A percentile compares a stretch with the other conserved stretches of the same genome.
Conservation (phyloP, 1,140 invertebrate species). For the Harpegnathos saltator region DNA sequence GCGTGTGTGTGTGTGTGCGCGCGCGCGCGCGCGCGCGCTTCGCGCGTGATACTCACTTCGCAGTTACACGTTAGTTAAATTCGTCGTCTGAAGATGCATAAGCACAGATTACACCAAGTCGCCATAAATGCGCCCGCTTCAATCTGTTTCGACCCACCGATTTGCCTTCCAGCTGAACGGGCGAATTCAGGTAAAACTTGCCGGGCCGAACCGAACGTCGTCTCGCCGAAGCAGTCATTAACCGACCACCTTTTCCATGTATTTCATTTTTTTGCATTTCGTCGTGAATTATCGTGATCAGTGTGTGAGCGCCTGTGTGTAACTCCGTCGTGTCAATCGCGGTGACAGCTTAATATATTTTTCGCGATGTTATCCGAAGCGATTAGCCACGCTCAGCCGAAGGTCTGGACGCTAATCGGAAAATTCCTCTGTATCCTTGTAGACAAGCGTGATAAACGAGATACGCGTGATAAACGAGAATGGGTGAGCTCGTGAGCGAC, state of each 20-base stretch:
- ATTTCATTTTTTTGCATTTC: no score
- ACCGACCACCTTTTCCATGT: no score
- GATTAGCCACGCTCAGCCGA: slow-evolving; percentile 56
- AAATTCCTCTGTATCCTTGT: slow-evolving; percentile 69
- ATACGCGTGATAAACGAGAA: slow-evolving; percentile 69
- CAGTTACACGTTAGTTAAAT: slow-evolving; percentile 36
- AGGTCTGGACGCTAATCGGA: slow-evolving; percentile 69
- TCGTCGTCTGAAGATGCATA: slow-evolving; percentile 23
- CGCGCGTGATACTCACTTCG: slow-evolving; percentile 20
- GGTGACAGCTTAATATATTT: slow-evolving; percentile 39
- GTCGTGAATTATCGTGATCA: neutral
- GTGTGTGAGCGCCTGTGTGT: neutral
- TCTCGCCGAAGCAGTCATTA: neutral
- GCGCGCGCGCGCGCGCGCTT: neutral
- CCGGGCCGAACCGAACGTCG: no score
- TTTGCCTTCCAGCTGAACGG: no score
- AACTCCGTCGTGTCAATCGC: neutral
- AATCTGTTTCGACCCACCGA: no score
- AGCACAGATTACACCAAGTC: slow-evolving; percentile 25
- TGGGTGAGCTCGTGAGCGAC: slow-evolving; percentile 46
- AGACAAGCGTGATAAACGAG: slow-evolving; percentile 68
- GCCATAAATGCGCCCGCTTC: neutral
- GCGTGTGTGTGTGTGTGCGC: slow-evolving; percentile 6
- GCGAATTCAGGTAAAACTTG: no score
- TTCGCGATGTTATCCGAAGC: slow-evolving; percentile 31